phyloP scores from a whole-genome alignment of 2,888 invertebrate species.

The Baronia brevicornis region DNA sequence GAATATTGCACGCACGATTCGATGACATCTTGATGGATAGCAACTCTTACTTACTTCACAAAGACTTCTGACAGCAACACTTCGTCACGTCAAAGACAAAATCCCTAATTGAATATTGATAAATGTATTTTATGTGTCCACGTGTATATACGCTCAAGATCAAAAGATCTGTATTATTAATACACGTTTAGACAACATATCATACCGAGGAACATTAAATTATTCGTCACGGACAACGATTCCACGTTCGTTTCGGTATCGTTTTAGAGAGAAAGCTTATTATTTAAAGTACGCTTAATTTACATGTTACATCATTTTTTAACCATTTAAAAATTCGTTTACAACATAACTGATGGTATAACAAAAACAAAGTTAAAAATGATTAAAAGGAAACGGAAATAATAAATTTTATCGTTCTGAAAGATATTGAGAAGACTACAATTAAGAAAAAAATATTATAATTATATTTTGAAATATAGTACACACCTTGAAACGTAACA shows the following conservation, averaged over 20 bases:
- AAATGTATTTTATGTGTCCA: too few species aligned
- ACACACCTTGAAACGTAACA: background rate
- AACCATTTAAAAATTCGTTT: slow-evolving; percentile 24
- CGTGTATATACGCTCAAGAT: too few species aligned
- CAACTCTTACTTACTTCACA: slow-evolving; percentile 3
- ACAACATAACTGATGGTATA: too few species aligned
- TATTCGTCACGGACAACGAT: slow-evolving; percentile 52
- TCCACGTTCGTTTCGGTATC: slow-evolving; percentile 44
- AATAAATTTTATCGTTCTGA: too few species aligned
- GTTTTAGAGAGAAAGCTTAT: slow-evolving; percentile 55
- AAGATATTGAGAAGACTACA: too few species aligned
- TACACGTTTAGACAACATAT: slow-evolving; percentile 21
- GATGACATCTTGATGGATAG: slow-evolving; percentile 6
- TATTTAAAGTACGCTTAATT: slow-evolving; percentile 24
- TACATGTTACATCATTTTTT: slow-evolving; percentile 37
- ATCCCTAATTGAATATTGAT: background rate
- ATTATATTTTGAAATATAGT: background rate
- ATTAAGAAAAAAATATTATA: too few species aligned
- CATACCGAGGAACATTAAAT: slow-evolving; percentile 37
- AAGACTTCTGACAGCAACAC: background rate
- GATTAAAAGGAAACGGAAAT: too few species aligned
- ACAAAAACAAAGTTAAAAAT: too few species aligned
- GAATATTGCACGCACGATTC: too few species aligned
- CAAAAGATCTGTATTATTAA: too few species aligned
- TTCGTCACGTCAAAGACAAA: background rate